These are phyloP conservation scores for Climacteris rufus DNA, from an alignment of 2,113 vertebrate genomes.

Conservation along the genomic window DNA sequence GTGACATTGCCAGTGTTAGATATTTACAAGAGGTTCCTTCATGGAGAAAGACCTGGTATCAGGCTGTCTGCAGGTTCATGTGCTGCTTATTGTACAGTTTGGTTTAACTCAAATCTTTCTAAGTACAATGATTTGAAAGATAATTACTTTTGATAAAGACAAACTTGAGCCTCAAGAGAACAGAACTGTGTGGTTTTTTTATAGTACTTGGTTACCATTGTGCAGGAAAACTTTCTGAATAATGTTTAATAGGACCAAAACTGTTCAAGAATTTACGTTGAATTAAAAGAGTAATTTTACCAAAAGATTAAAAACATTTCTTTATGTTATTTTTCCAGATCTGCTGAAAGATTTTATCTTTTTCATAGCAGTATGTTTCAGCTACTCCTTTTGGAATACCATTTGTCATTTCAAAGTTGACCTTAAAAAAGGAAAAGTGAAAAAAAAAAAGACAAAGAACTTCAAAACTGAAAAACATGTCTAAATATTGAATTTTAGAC, in stretches of 20 bases:
- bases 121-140: background rate
- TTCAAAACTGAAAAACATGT: background rate
- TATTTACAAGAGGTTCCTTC: background rate
- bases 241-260: background rate
- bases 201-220: background rate
- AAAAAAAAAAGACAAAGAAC: background rate
- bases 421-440: background rate
- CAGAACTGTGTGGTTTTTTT: background rate
- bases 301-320: background rate
- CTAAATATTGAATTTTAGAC: conserved; percentile 26
- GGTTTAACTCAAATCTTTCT: background rate
- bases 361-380: background rate
- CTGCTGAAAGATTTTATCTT: background rate
- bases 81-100: background rate
- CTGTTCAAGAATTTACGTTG: background rate
- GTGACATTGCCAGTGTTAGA: accelerated
- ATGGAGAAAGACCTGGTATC: background rate
- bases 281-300: background rate
- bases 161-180: background rate
- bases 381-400: background rate
- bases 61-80: background rate
- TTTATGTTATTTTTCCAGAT: background rate
- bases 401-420: background rate
- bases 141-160: background rate
- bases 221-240: background rate